Base-by-base conservation (phyloP, 2,113 vertebrate genomes). In the Alectura lathami region DNA sequence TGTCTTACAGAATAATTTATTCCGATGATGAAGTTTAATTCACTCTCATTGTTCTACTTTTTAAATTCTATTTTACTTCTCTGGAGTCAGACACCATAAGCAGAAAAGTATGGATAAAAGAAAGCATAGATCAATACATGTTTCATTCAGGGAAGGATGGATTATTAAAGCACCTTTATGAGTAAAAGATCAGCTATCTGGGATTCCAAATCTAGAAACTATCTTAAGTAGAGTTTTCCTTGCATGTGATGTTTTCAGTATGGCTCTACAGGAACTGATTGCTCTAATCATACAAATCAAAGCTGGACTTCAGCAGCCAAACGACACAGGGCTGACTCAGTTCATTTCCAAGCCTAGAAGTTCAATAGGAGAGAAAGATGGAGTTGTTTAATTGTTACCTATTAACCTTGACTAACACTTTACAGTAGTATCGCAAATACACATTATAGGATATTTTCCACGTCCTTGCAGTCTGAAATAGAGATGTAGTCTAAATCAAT, bases 381-480 rank as follows among this genome's bases (percentile, higher is more conserved):
- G 36, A 73, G n/a, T 62, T 62, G 24, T 48, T 89, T 85, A 91
- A 80, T 76, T 77, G 72, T 74, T 91, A 70, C 27, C 59, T 83
- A 66, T 93, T 94, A 86, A 93, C 72, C 50, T 93, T 85, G 79
- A 83, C 36, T 90, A 90, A 81, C 38, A 72, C 15, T 81, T 88
- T 51, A 67, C 22, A 86, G 42, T 29, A 67, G 86, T 93, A 88
- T 83, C 51, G 86, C 34, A 88, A 86, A 72, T 92, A 67, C 18
- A 36, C 11, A 11, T 85, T 91, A 48, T 23, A 77, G 38, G 47
- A 45, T 26, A 13, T 91, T 92, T 72, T 82, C 32, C 21, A 9
- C 68, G 43, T 48, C 43, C 62, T 93, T 89, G 74, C 23, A 87
- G 36, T 68, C 40, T 64, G 56, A 91, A 96, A 84, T 87, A 91